Evolutionary conservation across 1,140 invertebrate species (phyloP), one percentile per base, ranked within the genome.

Genomic region (Hyles vespertilio): DNA sequence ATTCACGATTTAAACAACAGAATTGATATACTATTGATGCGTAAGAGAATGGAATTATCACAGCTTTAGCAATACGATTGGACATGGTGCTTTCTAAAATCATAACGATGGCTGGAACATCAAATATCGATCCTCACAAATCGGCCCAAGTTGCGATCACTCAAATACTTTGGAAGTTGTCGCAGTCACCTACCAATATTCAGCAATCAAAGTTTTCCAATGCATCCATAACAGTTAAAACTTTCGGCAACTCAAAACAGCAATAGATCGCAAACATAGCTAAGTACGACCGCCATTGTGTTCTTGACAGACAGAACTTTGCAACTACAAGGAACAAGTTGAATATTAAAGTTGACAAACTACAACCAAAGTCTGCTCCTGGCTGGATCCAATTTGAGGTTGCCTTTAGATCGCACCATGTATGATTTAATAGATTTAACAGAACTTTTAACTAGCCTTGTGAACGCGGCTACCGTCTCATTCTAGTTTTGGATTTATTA

Each of bases 291-390:
- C 60, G 54, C 54, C 58, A 67, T 70, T 71, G 67, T 71, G 61
- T 68, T 71, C 69, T 66, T 67, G 71, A 69, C 63, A 73, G 65
- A 63, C 61, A 62, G 61, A 75, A 75, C 63, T 70, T 72, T 48
- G 61, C 43, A 65, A 73, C 65, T 70, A 69, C 65, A 67, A 61
- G 59, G 61, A 59, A 64, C 65, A 74, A 77, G 67, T 77, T 72
- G 72, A 77, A 77, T 77, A 77, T 77, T 77, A 67, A 68, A 77
- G 67, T 77, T 77, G 72, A 74, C 72, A 72, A 77, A 77, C 69
- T 72, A 64, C 56, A 58, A 62, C 65, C 54, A 56, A 66, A 69
- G 65, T 68, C 51, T 60, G 61, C 56, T 58, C 61, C 56, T 48
- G 54, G 63, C 58, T 64, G 56, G 46, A 67, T 63, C 67, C 65